Conservation (phyloP, 2,113 vertebrate genomes). For the Protobothrops mucrosquamatus region DNA sequence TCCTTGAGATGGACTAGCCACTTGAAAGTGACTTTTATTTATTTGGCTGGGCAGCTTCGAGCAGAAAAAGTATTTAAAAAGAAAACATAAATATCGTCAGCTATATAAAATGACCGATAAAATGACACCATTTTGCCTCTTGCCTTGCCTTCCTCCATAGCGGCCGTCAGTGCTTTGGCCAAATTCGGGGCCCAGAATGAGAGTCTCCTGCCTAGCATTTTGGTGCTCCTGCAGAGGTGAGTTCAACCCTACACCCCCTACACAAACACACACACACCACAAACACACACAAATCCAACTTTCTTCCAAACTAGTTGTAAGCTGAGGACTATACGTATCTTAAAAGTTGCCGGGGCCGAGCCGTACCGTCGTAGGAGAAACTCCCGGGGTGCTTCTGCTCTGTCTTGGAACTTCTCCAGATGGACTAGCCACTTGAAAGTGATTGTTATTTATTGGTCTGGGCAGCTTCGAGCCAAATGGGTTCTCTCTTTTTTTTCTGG, state of each 20-base stretch:
- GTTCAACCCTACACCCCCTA: accelerated
- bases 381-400: neutral
- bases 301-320: neutral
- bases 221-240: slow-evolving; percentile 95
- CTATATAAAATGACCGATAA: too few relatives aligned
- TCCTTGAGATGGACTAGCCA: neutral
- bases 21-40: too few relatives aligned
- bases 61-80: too few relatives aligned
- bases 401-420: neutral
- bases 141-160: slow-evolving; percentile 59
- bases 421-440: too few relatives aligned
- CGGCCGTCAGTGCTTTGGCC: slow-evolving; percentile 93
- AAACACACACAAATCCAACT: too few relatives aligned
- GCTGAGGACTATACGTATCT: too few relatives aligned
- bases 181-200: slow-evolving; percentile 99
- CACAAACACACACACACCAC: too few relatives aligned
- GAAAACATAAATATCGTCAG: too few relatives aligned
- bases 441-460: too few relatives aligned
- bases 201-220: slow-evolving; percentile 89
- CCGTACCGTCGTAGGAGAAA: too few relatives aligned
- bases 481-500: neutral
- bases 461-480: too few relatives aligned
- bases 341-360: neutral
- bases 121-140: neutral
- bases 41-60: too few relatives aligned